Base-by-base conservation (phyloP, 2,888 invertebrate genomes). In the Acanthosepion lycidas region DNA sequence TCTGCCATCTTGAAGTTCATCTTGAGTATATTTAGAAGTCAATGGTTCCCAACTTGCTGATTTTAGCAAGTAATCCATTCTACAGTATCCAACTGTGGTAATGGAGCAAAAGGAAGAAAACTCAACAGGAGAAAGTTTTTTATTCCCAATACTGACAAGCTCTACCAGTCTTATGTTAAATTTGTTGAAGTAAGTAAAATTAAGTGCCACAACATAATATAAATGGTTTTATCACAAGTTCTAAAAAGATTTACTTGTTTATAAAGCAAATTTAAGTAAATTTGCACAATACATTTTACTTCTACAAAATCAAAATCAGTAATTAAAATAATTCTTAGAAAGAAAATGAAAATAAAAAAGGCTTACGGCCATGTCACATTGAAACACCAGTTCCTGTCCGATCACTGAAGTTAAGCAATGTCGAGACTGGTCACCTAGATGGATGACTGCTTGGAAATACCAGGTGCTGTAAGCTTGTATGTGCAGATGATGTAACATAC, bases 1-100 rank as follows among this genome's bases (percentile, higher is more conserved):
- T 78, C 78, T 8, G 28, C 78, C 28, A 78, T 28, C 78, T 6
- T 78, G 78, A 28, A 78, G 9, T 28, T 9, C 78, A 78, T 28
- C 28, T 78, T 78, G 78, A 28, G 12, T 78, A 78, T 78, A n/a
- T 78, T 78, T 78, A 78, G 78, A 78, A 78, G 78, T n/a, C 28
- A 78, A 78, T 26, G n/a, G 20, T 55, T 18, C 28, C n/a, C n/a
- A n/a, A 78, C 26, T 9, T 28, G 78, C n/a, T 28, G 78, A 4
- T 78, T n/a, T 78, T 28, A 55, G 55, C 55, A n/a, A 78, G 28
- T 26, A 28, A 78, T 78, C 28, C 78, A 78, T 78, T 78, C 78
- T 28, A 78, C 28, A 78, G 78, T 78, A 78, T 78, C 78, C 78
- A 78, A 78, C 78, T 78, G 78, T 78, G 78, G 78, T 78, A 78